These are phyloP conservation scores for Shinisaurus crocodilurus DNA, from an alignment of 2,113 vertebrate genomes.

Conservation along the genomic window DNA sequence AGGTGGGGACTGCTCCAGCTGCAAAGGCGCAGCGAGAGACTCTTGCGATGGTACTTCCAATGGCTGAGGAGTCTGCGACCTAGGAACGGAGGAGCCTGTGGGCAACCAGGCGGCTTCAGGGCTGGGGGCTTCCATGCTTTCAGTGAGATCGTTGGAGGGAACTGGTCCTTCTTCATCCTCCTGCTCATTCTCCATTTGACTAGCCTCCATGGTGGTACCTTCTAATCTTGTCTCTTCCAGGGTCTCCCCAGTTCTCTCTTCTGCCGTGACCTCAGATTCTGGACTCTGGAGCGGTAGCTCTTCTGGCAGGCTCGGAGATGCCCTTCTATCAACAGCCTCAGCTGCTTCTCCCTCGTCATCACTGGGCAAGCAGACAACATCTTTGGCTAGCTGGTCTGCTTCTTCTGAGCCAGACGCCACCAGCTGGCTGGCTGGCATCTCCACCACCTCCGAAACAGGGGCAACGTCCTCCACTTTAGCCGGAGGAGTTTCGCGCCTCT, in stretches of 20 bases:
- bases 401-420: background rate
- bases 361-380: rapidly evolving
- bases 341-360: background rate
- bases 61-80: rapidly evolving
- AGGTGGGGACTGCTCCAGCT: background rate
- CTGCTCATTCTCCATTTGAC: background rate
- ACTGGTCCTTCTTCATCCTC: background rate
- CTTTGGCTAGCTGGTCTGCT: rapidly evolving
- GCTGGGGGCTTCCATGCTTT: rapidly evolving
- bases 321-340: background rate
- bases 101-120: background rate
- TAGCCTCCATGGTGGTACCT: rapidly evolving
- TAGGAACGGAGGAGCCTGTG: background rate
- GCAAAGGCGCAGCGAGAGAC: background rate
- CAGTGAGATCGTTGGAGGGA: background rate
- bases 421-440: background rate
- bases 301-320: background rate
- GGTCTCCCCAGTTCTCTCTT: background rate
- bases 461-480: background rate
- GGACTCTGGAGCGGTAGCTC: background rate
- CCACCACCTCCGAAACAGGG: rapidly evolving
- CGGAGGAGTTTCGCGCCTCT: background rate
- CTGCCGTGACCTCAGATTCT: background rate
- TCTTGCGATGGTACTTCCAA: rapidly evolving
- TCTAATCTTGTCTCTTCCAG: background rate